Conservation (phyloP, 1,140 invertebrate species). For the Micrasema longulum region DNA sequence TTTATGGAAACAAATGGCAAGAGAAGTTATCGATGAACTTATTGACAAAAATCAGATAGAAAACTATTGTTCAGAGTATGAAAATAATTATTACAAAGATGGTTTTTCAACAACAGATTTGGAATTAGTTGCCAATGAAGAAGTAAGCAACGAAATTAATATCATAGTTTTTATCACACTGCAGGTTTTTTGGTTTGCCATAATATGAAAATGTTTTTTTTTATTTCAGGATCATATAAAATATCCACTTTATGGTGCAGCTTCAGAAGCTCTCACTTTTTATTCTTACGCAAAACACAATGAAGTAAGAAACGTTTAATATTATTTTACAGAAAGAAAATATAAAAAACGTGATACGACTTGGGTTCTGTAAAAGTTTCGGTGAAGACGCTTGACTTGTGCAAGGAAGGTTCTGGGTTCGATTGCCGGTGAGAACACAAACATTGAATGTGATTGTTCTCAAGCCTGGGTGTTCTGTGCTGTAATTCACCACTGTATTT, state of each 20-base stretch:
- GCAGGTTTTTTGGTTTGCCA: too few species aligned
- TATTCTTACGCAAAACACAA: constrained; percentile 56
- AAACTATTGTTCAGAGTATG: constrained; percentile 63
- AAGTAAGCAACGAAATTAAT: constrained; percentile 59
- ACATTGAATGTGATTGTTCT: too few species aligned
- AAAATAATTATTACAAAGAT: constrained; percentile 62
- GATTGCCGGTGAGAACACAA: too few species aligned
- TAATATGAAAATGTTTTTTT: too few species aligned
- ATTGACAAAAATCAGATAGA: constrained; percentile 57
- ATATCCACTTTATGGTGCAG: constrained; percentile 63
- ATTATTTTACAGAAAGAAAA: too few species aligned
- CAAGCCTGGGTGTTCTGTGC: too few species aligned
- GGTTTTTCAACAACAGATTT: constrained; percentile 58
- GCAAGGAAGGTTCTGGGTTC: too few species aligned
- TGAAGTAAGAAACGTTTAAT: neutral
- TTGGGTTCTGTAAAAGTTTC: too few species aligned
- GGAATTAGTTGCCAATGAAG: constrained; percentile 61
- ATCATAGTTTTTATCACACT: too few species aligned
- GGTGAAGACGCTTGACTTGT: too few species aligned
- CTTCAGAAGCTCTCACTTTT: constrained; percentile 63
- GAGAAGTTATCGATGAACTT: constrained; percentile 63
- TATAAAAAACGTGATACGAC: too few species aligned
- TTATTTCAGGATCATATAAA: constrained; percentile 6
- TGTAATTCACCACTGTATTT: too few species aligned
- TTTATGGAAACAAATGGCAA: constrained; percentile 65